A percentile compares a stretch with the other conserved stretches of the same genome.
Conservation (phyloP, 2,888 invertebrate genomes). For the Leptinotarsa haldemani region DNA sequence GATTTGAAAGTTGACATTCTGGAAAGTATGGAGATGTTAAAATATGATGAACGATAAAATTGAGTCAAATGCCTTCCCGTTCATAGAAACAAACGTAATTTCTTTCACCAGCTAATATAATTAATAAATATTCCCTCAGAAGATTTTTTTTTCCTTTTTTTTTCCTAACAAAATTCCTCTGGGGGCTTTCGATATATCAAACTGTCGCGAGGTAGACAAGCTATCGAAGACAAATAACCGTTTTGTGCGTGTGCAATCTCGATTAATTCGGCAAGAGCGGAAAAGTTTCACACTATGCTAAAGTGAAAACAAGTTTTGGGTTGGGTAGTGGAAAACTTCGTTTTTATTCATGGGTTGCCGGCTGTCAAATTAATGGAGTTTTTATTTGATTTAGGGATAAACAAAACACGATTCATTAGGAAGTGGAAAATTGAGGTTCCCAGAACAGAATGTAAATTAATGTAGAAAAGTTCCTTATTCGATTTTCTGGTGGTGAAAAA, state of each 20-base stretch:
- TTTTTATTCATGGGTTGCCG: not conserved
- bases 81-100: too few relatives aligned
- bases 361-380: constrained; percentile 6
- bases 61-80: too few relatives aligned
- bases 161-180: not conserved
- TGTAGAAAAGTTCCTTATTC: too few relatives aligned
- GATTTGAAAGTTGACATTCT: too few relatives aligned
- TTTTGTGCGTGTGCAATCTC: not conserved
- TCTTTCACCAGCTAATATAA: too few relatives aligned
- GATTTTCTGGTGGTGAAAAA: too few relatives aligned
- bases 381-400: not conserved
- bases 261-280: not conserved
- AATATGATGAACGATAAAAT: too few relatives aligned
- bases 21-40: too few relatives aligned
- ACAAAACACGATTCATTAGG: not conserved
- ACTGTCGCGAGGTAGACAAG: not conserved
- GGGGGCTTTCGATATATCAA: not conserved
- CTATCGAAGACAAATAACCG: not conserved
- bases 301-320: not conserved
- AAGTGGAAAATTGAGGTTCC: not conserved
- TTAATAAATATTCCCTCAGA: too few relatives aligned
- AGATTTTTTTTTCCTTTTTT: accelerated
- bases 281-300: not conserved
- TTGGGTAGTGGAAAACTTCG: not conserved
- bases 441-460: too few relatives aligned